A percentile compares a stretch with the other conserved stretches of the same genome.
Conservation (phyloP, 2,797 vertebrate genomes). For the Hippopotamyrus pictus region DNA sequence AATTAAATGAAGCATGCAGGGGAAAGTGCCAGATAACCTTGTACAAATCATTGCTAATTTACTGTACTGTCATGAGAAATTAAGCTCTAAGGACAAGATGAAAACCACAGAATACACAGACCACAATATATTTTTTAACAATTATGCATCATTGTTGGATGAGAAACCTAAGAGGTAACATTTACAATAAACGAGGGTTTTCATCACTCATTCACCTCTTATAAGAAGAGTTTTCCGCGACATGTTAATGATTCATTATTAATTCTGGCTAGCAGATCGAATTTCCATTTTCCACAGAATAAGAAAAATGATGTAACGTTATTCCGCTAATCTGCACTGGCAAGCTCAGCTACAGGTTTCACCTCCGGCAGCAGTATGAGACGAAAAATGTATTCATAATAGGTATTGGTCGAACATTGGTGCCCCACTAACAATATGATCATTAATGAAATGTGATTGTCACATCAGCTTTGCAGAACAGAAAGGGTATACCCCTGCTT, state of each 20-base stretch:
- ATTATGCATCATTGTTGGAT: not conserved
- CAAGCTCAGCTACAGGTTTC: not conserved
- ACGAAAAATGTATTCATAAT: not conserved
- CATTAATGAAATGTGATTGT: not conserved
- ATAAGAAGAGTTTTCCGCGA: not conserved
- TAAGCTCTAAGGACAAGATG: not conserved
- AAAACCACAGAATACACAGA: not conserved
- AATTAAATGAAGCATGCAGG: not conserved
- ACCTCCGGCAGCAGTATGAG: not conserved
- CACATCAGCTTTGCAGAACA: not conserved
- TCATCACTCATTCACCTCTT: not conserved
- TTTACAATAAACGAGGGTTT: not conserved
- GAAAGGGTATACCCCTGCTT: not conserved
- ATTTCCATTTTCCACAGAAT: not conserved
- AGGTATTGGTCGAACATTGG: not conserved
- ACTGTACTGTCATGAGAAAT: not conserved
- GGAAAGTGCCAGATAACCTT: not conserved
- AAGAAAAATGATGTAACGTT: not conserved
- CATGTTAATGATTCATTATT: not conserved
- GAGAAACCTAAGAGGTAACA: not conserved
- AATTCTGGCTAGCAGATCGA: not conserved
- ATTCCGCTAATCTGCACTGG: not conserved
- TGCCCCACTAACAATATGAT: not conserved
- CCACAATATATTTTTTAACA: not conserved
- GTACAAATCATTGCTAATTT: not conserved